A percentile compares a stretch with the other conserved stretches of the same genome.
Conservation (phyloP, 2,113 vertebrate genomes). For the Corydoras maculifer region DNA sequence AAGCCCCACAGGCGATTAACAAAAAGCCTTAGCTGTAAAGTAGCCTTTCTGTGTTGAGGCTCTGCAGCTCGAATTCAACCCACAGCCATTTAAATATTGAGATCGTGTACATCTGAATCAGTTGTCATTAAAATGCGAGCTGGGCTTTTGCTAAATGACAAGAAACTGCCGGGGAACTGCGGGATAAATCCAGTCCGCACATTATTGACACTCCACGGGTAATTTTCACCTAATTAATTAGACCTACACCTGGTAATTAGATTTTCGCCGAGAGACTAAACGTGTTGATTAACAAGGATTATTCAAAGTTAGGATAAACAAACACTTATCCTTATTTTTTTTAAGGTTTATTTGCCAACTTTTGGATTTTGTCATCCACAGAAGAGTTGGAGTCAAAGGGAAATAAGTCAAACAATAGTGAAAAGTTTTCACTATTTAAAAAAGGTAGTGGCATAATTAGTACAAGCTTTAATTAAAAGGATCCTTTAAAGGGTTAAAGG, state of each 20-base stretch:
- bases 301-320: constrained; percentile 22
- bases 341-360: too few relatives aligned
- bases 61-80: constrained; percentile 55
- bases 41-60: too few relatives aligned
- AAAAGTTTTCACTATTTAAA: too few relatives aligned
- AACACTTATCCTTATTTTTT: too few relatives aligned
- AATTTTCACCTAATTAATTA: constrained; percentile 78
- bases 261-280: constrained; percentile 76
- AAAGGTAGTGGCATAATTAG: too few relatives aligned
- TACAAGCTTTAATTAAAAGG: too few relatives aligned
- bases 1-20: constrained; percentile 76
- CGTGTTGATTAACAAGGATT: constrained; percentile 67
- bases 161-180: constrained; percentile 58
- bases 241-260: constrained; percentile 75
- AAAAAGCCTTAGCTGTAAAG: constrained; percentile 74
- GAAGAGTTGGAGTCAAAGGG: too few relatives aligned
- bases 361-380: too few relatives aligned
- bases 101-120: constrained; percentile 61
- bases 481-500: too few relatives aligned
- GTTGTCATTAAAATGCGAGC: constrained; percentile 68
- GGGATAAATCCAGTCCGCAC: constrained; percentile 21
- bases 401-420: too few relatives aligned
- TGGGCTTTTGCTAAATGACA: constrained; percentile 50
- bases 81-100: constrained; percentile 57
- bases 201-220: constrained; percentile 49